Conservation (phyloP, 1,140 invertebrate species). For the Tetraneura akinire region DNA sequence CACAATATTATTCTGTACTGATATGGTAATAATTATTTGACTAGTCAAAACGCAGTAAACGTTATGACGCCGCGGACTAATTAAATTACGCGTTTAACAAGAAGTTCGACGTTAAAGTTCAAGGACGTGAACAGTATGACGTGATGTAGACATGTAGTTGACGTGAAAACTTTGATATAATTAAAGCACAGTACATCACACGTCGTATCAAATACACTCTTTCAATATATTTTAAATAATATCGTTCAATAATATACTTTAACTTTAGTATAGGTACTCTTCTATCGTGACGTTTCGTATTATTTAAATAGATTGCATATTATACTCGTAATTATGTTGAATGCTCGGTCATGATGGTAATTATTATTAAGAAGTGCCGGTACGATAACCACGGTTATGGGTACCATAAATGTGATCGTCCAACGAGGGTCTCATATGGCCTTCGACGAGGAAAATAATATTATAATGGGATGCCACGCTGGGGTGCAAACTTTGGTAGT, state of each 20-base stretch:
- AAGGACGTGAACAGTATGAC: neutral
- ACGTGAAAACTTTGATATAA: slow-evolving; percentile 15
- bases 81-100: neutral
- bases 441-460: slow-evolving; percentile 8
- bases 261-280: no score
- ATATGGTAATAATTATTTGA: no score
- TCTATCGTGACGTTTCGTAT: neutral
- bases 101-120: neutral
- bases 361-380: neutral
- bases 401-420: neutral
- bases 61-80: neutral
- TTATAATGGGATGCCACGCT: slow-evolving; percentile 14
- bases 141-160: neutral
- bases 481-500: neutral
- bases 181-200: neutral
- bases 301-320: neutral
- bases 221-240: no score
- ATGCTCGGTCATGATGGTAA: neutral
- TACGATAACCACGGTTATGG: neutral
- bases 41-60: no score
- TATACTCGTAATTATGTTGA: no score
- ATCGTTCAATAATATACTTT: no score
- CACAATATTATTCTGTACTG: no score
- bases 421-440: neutral
- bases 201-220: neutral